These are phyloP conservation scores for Staurois parvus DNA, from an alignment of 2,797 vertebrate genomes.

Conservation along the genomic window DNA sequence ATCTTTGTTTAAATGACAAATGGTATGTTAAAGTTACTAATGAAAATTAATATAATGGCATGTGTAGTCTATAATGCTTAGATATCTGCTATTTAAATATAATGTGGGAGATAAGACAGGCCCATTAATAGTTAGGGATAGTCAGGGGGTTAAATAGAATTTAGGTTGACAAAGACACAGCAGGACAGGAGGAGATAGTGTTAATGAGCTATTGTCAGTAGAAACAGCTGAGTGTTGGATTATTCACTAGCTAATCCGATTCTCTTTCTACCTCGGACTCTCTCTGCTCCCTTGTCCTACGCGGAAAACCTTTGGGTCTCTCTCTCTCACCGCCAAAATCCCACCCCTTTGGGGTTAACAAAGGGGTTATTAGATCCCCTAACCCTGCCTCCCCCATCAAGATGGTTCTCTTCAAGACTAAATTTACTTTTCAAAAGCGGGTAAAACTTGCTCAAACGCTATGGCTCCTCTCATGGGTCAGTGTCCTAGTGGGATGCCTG, in stretches of 20 bases:
- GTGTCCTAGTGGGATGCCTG: slow-evolving; percentile 76
- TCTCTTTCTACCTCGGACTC: slow-evolving; percentile 48
- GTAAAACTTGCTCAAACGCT: slow-evolving; percentile 82
- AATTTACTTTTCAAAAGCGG: slow-evolving; percentile 83
- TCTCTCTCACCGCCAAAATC: slow-evolving; percentile 12
- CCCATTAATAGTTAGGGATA: neutral
- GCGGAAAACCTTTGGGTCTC: slow-evolving; percentile 42
- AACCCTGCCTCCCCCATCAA: slow-evolving; percentile 9
- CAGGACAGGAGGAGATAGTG: slow-evolving; percentile 38
- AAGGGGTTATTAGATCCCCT: slow-evolving; percentile 22
- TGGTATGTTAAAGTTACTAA: too few relatives aligned
- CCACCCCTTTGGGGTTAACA: slow-evolving; percentile 24
- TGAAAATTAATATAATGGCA: neutral
- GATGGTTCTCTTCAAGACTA: slow-evolving; percentile 85
- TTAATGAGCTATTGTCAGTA: slow-evolving; percentile 46
- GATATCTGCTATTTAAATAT: neutral
- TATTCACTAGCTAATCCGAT: slow-evolving; percentile 53
- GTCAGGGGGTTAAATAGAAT: neutral
- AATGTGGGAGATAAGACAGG: too few relatives aligned
- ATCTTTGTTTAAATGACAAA: too few relatives aligned
- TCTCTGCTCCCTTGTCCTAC: slow-evolving; percentile 36
- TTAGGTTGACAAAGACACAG: slow-evolving; percentile 9
- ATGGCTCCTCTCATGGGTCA: slow-evolving; percentile 82
- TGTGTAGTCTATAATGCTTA: neutral
- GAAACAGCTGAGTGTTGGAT: slow-evolving; percentile 54